phyloP scores from a whole-genome alignment of 2,888 invertebrate species.

The Slavum lentiscoides region DNA sequence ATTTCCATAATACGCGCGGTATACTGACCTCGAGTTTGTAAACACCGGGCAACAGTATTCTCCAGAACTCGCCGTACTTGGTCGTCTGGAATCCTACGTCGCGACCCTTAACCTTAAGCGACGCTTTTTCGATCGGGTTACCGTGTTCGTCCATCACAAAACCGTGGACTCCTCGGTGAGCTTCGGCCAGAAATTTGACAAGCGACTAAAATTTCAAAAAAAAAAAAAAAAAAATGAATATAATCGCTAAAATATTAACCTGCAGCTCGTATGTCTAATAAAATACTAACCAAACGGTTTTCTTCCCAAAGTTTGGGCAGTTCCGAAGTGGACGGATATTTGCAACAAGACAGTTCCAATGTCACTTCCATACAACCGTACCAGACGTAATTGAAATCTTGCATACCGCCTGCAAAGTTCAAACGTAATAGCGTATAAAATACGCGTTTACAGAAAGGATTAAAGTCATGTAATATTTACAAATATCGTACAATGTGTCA shows the following conservation, averaged over 20 bases:
- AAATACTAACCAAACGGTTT: constrained; percentile 63
- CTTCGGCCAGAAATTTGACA: constrained; percentile 64
- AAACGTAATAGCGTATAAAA: neutral
- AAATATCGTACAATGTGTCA: too few relatives aligned
- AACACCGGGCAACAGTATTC: constrained; percentile 67
- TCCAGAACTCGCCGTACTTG: constrained; percentile 69
- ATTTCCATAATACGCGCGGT: too few relatives aligned
- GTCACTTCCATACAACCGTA: constrained; percentile 71
- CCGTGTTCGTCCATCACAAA: constrained; percentile 63
- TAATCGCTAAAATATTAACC: neutral
- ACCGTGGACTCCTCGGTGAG: constrained; percentile 67
- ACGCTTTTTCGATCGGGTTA: constrained; percentile 63
- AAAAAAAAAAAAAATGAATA: neutral
- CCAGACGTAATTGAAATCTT: constrained; percentile 71
- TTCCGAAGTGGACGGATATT: constrained; percentile 65
- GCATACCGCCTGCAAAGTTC: constrained; percentile 65
- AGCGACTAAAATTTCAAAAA: constrained; percentile 61
- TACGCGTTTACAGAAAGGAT: too few relatives aligned
- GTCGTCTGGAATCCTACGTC: constrained; percentile 65
- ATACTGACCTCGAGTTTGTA: constrained; percentile 64
- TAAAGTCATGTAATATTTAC: too few relatives aligned
- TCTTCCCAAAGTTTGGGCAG: constrained; percentile 65
- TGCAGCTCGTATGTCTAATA: neutral
- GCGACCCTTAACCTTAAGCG: constrained; percentile 64
- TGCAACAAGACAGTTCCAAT: constrained; percentile 71